A percentile compares a stretch with the other conserved stretches of the same genome.
Conservation (phyloP, 2,113 vertebrate genomes). For the Sorex fumeus region DNA sequence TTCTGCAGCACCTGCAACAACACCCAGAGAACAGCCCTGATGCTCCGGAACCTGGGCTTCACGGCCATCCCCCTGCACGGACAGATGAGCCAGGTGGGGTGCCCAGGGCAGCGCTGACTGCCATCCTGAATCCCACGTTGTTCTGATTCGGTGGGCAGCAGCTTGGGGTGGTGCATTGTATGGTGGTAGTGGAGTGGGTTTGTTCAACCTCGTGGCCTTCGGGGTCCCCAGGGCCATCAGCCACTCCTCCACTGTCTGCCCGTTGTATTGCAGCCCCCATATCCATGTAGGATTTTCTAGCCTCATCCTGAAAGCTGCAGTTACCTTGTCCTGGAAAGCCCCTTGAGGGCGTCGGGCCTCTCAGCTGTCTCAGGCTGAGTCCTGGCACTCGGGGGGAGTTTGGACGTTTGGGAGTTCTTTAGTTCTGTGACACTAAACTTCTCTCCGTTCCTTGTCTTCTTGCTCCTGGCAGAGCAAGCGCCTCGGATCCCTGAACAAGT, state of each 20-base stretch:
- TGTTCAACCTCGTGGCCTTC: no score
- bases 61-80: constrained; percentile 98
- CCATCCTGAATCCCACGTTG: no score
- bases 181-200: no score
- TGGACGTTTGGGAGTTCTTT: neutral
- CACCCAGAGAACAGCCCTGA: constrained; percentile 95
- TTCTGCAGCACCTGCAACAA: constrained; percentile 98
- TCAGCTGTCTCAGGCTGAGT: neutral
- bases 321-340: no score
- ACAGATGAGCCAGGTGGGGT: constrained; percentile 97
- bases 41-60: constrained; percentile 97
- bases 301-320: no score
- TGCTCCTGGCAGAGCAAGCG: constrained; percentile 93
- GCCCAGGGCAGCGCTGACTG: neutral
- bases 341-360: no score
- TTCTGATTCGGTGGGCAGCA: no score
- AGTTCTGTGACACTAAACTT: neutral
- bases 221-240: no score
- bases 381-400: neutral
- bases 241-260: no score
- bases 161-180: no score
- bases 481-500: constrained; percentile 97
- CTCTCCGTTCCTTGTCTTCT: neutral
- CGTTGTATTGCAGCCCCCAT: no score
- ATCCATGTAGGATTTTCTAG: no score